Evolutionary conservation across 2,888 invertebrate species (phyloP), one percentile per base, ranked within the genome.

Genomic region (Carterocephalus palaemon): DNA sequence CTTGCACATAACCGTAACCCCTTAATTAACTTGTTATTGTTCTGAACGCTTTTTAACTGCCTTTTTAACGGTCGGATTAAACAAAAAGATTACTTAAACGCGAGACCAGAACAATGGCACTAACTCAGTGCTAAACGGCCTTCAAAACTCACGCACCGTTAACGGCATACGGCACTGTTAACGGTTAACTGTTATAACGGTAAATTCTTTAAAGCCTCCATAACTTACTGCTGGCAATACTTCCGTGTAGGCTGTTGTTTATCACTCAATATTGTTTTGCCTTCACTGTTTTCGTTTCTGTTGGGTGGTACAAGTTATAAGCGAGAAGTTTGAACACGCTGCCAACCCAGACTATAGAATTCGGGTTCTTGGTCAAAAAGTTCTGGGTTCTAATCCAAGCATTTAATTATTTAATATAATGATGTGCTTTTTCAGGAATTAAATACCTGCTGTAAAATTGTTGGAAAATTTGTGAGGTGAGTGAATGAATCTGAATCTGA

Each of bases 211-310:
- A 47, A 49, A 50, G 34, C 24, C 7, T n/a, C 26, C 28, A 24
- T 41, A 42, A 45, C 42, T 47, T 36, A 7, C 10, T 19, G 16
- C 9, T 22, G 39, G 43, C 33, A 39, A 31, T 40, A 31, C 23
- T 37, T 22, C 36, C 29, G 46, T 29, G 17, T 12, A 26, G 39
- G 33, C 29, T 29, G 41, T 42, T 48, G 47, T 54, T 57, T 54
- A 54, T 53, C 33, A 47, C 47, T 45, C 38, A 24, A 47, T 53
- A 49, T 51, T 48, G 50, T 51, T 50, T 49, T 48, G 48, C 43
- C 49, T 40, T 45, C 41, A 39, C 47, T 42, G 41, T 29, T 43
- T 36, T 19, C 43, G 34, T 5, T 28, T 24, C 22, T 19, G 8
- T 8, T 5, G 2, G 3, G 2, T 9, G 33, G 8, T 15, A 17